Evolutionary conservation across 2,797 vertebrate genomes (phyloP).

Genomic region (Orestias chungarensis): DNA sequence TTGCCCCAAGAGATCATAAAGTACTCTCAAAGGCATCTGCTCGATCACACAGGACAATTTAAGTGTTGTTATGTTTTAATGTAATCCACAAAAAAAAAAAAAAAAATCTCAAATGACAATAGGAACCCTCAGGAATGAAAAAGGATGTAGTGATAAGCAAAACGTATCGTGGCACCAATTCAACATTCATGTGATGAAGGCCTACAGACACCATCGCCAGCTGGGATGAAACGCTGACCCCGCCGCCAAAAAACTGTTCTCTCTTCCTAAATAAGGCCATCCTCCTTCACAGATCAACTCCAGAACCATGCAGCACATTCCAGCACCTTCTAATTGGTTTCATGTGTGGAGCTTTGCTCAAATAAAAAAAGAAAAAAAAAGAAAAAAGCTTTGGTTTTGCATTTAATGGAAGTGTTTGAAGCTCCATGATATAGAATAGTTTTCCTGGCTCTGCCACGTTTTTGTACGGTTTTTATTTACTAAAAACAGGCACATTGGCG

Average conservation of each 20-base stretch:
- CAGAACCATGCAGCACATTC: constrained; percentile 80
- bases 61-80: constrained; percentile 19
- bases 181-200: constrained; percentile 54
- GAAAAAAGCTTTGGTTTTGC: constrained; percentile 25
- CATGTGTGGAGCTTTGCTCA: constrained; percentile 69
- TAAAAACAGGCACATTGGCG: not conserved
- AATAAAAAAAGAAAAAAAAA: constrained; percentile 49
- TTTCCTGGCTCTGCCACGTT: not conserved
- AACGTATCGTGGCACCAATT: constrained; percentile 51
- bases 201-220: constrained; percentile 65
- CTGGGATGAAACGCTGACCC: constrained; percentile 68
- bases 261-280: constrained; percentile 64
- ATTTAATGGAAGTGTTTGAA: constrained; percentile 20
- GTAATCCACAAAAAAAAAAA: constrained; percentile 29
- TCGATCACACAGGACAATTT: constrained; percentile 12
- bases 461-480: constrained; percentile 1
- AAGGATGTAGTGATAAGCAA: constrained; percentile 39
- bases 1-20: constrained; percentile 9
- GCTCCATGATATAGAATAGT: not conserved
- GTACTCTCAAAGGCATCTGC: constrained; percentile 4
- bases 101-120: constrained; percentile 15
- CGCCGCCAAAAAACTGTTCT: constrained; percentile 10
- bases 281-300: constrained; percentile 74
- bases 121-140: constrained; percentile 26
- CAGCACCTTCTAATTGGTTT: constrained; percentile 83